Evolutionary conservation across 2,888 invertebrate genomes (phyloP).

Genomic region (Lingula anatina): DNA sequence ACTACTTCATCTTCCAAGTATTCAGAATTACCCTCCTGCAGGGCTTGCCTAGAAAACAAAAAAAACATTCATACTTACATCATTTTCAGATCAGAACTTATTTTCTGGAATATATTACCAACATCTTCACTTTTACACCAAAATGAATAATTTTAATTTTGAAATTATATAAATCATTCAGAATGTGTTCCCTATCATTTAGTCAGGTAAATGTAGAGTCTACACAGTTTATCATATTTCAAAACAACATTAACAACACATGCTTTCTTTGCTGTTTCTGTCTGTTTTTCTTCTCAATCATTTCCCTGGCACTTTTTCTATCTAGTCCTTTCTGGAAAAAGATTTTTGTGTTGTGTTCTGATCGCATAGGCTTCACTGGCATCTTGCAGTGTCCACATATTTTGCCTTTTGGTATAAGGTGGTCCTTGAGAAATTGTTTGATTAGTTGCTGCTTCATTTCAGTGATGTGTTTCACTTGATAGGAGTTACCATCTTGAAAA

Average conservation of each 20-base stretch:
- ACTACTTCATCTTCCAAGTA: constrained; percentile 1
- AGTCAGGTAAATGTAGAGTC: too few species aligned
- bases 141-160: too few species aligned
- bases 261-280: background rate
- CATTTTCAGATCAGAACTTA: background rate
- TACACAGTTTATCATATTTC: too few species aligned
- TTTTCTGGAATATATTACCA: background rate
- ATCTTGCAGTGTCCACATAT: constrained; percentile 29
- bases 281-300: background rate
- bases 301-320: too few species aligned
- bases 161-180: too few species aligned
- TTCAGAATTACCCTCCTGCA: background rate
- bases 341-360: constrained; percentile 28
- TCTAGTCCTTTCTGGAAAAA: constrained; percentile 12
- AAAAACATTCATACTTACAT: background rate
- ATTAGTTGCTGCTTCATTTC: constrained; percentile 26
- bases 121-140: too few species aligned
- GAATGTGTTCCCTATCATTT: too few species aligned
- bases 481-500: too few species aligned
- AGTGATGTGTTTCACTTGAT: constrained; percentile 30
- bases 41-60: background rate
- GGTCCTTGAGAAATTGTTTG: constrained; percentile 24
- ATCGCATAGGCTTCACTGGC: constrained; percentile 14
- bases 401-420: constrained; percentile 6
- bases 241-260: too few species aligned